Conservation (phyloP, 2,888 invertebrate genomes). For the Coenonympha arcania region DNA sequence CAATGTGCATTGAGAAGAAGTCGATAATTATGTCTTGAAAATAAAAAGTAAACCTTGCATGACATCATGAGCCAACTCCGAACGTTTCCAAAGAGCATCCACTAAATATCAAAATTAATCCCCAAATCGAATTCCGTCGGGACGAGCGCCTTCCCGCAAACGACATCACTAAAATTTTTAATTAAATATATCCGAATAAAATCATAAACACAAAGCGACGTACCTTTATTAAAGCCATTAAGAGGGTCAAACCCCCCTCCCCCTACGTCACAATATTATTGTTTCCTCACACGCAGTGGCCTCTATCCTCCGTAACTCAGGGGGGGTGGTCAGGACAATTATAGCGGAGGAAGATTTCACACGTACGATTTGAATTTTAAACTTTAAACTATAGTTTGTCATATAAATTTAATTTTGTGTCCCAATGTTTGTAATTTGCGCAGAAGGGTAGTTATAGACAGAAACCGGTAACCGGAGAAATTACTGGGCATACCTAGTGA, state of each 20-base stretch:
- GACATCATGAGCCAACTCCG: too few relatives aligned
- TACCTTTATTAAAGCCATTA: conserved; percentile 74
- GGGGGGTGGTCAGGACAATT: conserved; percentile 67
- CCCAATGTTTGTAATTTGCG: conserved; percentile 38
- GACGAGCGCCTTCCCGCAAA: background rate
- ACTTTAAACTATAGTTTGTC: conserved; percentile 74
- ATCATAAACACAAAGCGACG: conserved; percentile 66
- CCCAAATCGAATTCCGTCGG: background rate
- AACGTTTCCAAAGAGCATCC: too few relatives aligned
- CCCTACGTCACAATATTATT: conserved; percentile 61
- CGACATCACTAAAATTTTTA: conserved; percentile 58
- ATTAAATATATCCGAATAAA: conserved; percentile 71
- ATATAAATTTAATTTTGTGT: conserved; percentile 70
- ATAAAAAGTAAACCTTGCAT: too few relatives aligned
- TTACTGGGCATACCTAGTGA: too few relatives aligned
- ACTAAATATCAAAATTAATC: background rate
- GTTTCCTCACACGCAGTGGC: conserved; percentile 46
- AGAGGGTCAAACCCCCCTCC: conserved; percentile 46
- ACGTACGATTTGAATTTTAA: conserved; percentile 73
- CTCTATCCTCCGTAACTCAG: conserved; percentile 39
- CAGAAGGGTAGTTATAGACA: background rate
- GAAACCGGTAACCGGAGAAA: too few relatives aligned
- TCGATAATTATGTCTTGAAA: too few relatives aligned
- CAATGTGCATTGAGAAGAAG: too few relatives aligned
- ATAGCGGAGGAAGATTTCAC: conserved; percentile 68